These are phyloP conservation scores for Drosophila orosa DNA, from an alignment of 1,140 invertebrate genomes.

Conservation along the genomic window DNA sequence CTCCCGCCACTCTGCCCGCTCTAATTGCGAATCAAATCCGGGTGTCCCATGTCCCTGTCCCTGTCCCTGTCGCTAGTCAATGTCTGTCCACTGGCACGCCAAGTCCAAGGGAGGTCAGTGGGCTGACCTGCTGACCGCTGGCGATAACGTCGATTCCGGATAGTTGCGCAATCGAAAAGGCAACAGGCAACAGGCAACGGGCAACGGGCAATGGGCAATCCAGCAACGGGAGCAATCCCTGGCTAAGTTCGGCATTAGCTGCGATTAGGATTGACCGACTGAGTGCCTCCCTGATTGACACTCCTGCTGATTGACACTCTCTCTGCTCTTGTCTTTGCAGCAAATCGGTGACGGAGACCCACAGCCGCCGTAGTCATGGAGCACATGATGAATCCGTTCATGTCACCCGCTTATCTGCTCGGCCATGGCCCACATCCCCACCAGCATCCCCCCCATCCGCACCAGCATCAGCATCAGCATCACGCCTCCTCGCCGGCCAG, in stretches of 20 bases:
- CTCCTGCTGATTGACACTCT: conserved; percentile 5
- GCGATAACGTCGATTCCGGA: conserved; percentile 26
- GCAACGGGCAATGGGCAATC: background rate
- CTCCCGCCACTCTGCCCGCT: background rate
- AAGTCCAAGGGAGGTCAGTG: conserved; percentile 17
- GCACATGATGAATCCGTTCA: conserved; percentile 79
- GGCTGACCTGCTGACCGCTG: conserved; percentile 20
- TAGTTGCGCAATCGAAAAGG: conserved; percentile 26
- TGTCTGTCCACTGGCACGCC: no score
- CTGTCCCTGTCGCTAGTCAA: background rate
- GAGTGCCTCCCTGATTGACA: conserved; percentile 65
- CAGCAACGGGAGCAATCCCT: background rate
- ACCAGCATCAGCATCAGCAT: conserved; percentile 25
- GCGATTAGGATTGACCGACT: conserved; percentile 66
- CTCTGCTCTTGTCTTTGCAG: conserved; percentile 42
- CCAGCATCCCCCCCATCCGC: conserved; percentile 25
- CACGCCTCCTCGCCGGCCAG: conserved; percentile 62
- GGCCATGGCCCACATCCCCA: conserved; percentile 51
- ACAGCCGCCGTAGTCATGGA: conserved; percentile 57
- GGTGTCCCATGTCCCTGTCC: conserved; percentile 1
- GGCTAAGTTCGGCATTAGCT: conserved; percentile 17
- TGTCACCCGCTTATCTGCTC: conserved; percentile 76
- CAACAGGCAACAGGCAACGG: background rate
- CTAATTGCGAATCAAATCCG: conserved; percentile 25
- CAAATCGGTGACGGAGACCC: background rate